Base-by-base conservation (phyloP, 2,888 invertebrate species). In the Drosophila mimetica region DNA sequence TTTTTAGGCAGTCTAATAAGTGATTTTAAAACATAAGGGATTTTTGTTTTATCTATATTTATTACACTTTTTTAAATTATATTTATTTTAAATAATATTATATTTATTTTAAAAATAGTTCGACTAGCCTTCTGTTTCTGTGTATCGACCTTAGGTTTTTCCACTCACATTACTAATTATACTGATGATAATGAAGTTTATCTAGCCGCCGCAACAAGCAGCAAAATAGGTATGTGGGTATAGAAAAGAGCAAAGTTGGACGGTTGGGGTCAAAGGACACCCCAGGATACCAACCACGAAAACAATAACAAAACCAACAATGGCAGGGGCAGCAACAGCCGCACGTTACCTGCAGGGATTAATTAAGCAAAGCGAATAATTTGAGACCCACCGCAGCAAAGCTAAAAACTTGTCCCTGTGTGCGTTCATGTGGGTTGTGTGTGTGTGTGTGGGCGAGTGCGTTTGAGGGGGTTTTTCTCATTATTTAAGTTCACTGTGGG, bases 281-380 rank as follows among this genome's bases (percentile, higher is more conserved):
- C 53, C 30, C 25, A 30, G 54, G 32, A 55, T 9, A 65, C 16
- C 7, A 18, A 47, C 53, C 46, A 25, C 61, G 55, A 28, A 18
- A 32, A 42, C 41, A 58, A 66, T 34, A 48, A 42, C 46, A 64
- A 50, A 53, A 48, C 14, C 44, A 37, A 42, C 41, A 46, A 66
- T 34, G 25, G 32, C 46, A 51, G 52, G 32, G 22, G 63, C 44
- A 14, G 50, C 48, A 59, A 52, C 37, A 48, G 28, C 51, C 47
- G 25, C 65, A 71, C 57, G 57, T 63, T 59, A 74, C 77, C 80
- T 75, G 72, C 57, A 74, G 86, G 86, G 77, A 79, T 79, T 79
- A 86, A 82, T 79, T 82, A 86, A 79, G 64, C 47, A 76, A 74
- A 83, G 65, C 70, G 64, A 59, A 74, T 79, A 70, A 76, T 84